Base-by-base conservation (phyloP, 2,888 invertebrate genomes). In the Scaptomyza parva region DNA sequence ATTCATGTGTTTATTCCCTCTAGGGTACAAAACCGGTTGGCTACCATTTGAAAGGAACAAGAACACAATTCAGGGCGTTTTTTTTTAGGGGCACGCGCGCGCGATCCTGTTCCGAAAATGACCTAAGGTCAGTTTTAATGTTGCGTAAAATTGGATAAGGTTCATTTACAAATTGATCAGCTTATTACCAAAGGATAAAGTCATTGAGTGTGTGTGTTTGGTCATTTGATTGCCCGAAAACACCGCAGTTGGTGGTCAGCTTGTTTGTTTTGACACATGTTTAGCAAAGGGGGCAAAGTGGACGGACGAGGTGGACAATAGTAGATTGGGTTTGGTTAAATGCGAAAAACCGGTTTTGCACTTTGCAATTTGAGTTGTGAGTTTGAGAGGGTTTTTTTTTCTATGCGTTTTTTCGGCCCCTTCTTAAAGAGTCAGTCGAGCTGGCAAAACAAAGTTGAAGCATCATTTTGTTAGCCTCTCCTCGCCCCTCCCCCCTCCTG, bases 81-180 rank as follows among this genome's bases (percentile, higher is more conserved):
- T n/a, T n/a, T n/a, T 39, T 58, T 43, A 8, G 35, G 18, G 66
- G 65, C 68, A 73, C 71, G 63, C 70, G 68, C 54, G 33, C 59
- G 12, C 18, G 44, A 55, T 35, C 52, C 59, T 47, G 71, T 74
- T 76, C 3, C 1, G 33, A 18, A 59, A 85, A 79, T 83, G 82
- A 83, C 82, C 83, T 82, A 11, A 70, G 82, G 82, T 83, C 86
- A 83, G 79, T 73, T 76, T 79, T 73, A 83, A 79, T 83, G 73
- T 73, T 71, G 83, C 76, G 86, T 63, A 60, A 73, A 82, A 85
- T 83, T 78, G 61, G 41, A 64, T 58, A 59, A 55, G 61, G 62
- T 51, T 45, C 72, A 53, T 76, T 75, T 48, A 78, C 66, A 81
- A 74, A 81, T 78, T 81, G 76, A 76, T 78, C 66, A 70, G 41